Evolutionary conservation across 2,797 vertebrate genomes (phyloP).

Genomic region (Phataginus tricuspis): DNA sequence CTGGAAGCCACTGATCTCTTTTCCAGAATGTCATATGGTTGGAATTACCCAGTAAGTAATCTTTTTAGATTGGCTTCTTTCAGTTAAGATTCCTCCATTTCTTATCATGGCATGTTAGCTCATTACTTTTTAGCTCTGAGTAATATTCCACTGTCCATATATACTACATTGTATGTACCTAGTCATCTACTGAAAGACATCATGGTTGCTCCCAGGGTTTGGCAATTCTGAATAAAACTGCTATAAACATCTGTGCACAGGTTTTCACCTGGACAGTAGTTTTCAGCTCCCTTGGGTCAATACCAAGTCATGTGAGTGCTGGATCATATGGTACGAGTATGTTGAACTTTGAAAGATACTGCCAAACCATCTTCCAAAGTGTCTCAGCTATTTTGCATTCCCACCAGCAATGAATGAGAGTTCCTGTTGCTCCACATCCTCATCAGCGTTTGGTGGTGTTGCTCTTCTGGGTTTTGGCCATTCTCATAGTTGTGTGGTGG

Average conservation of each 20-base stretch:
- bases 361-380: background rate
- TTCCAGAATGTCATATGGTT: background rate
- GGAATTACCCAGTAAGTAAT: background rate
- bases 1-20: background rate
- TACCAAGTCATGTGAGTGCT: background rate
- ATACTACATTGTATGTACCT: background rate
- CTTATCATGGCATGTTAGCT: background rate
- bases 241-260: background rate
- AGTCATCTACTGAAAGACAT: background rate
- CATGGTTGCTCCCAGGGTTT: background rate
- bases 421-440: background rate
- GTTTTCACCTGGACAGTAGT: background rate
- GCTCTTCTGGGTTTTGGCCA: background rate
- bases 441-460: background rate
- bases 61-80: background rate
- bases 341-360: background rate
- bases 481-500: background rate
- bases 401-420: background rate
- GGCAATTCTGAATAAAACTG: background rate
- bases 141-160: background rate
- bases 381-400: background rate
- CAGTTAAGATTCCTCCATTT: background rate
- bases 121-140: background rate
- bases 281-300: background rate
- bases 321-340: background rate